phyloP scores from a whole-genome alignment of 2,888 invertebrate genomes.

The Galeopsomyia nigrocyanea region DNA sequence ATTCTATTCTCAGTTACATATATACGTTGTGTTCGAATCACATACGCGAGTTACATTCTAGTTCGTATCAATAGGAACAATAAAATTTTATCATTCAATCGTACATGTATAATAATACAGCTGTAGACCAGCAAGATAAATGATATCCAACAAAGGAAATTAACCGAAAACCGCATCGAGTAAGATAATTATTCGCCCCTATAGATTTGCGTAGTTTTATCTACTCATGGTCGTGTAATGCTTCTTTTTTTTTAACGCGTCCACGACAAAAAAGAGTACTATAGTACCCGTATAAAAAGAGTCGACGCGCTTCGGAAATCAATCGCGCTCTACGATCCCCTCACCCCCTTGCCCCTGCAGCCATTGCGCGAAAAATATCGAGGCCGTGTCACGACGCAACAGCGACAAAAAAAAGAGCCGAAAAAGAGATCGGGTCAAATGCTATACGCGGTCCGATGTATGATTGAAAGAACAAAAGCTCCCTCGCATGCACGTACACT shows the following conservation, averaged over 20 bases:
- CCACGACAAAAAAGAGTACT: background rate
- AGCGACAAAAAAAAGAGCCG: conserved; percentile 14
- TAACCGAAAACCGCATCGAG: conserved; percentile 8
- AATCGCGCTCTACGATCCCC: conserved; percentile 31
- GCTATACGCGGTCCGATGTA: background rate
- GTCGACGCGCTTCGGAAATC: conserved; percentile 25
- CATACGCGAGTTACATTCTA: too few species aligned
- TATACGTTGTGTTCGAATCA: too few species aligned
- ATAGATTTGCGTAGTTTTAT: conserved; percentile 23
- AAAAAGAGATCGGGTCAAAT: conserved; percentile 17
- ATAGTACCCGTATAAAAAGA: background rate
- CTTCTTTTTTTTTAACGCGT: background rate
- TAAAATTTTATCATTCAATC: too few species aligned
- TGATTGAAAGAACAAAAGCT: conserved; percentile 38
- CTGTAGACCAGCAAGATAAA: conserved; percentile 8
- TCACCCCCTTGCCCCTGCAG: too few species aligned
- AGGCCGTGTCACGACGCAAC: background rate
- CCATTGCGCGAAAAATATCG: conserved; percentile 25
- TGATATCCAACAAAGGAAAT: conserved; percentile 9
- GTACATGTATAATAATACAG: background rate
- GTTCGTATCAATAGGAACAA: too few species aligned
- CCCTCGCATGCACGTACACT: background rate
- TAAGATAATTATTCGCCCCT: background rate
- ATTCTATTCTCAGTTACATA: too few species aligned
- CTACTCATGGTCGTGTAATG: background rate